These are phyloP conservation scores for Aviceda subcristata DNA, from an alignment of 2,113 vertebrate species.

Conservation along the genomic window DNA sequence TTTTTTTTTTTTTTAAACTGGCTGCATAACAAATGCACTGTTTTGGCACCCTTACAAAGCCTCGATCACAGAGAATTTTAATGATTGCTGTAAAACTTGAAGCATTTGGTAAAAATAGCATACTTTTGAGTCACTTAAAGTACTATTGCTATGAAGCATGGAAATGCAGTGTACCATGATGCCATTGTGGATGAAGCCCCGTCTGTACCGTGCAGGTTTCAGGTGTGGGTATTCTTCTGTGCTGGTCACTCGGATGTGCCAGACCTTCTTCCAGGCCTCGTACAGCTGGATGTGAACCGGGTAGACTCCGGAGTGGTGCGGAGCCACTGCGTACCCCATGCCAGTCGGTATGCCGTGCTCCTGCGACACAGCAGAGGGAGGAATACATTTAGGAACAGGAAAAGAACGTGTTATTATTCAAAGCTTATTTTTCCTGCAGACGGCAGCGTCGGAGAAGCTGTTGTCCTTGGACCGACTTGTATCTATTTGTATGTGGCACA, in stretches of 20 bases:
- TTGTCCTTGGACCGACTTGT: neutral
- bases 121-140: neutral
- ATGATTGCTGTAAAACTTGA: neutral
- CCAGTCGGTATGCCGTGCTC: constrained; percentile 89
- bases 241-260: constrained; percentile 93
- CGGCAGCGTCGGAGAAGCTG: neutral
- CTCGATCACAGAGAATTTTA: neutral
- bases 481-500: neutral
- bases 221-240: constrained; percentile 97
- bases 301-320: constrained; percentile 96
- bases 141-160: constrained; percentile 48
- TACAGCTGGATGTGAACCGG: constrained; percentile 95
- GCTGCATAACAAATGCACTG: neutral
- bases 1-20: neutral
- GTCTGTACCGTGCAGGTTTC: constrained; percentile 94
- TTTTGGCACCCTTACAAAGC: neutral
- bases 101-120: neutral
- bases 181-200: constrained; percentile 92
- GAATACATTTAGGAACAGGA: neutral
- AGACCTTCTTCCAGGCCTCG: constrained; percentile 93
- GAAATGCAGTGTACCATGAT: constrained; percentile 88
- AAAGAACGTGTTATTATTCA: neutral
- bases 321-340: constrained; percentile 95
- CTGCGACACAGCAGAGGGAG: constrained; percentile 64
- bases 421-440: neutral